phyloP scores from a whole-genome alignment of 2,797 vertebrate genomes.

The Halcyon smyrnensis region DNA sequence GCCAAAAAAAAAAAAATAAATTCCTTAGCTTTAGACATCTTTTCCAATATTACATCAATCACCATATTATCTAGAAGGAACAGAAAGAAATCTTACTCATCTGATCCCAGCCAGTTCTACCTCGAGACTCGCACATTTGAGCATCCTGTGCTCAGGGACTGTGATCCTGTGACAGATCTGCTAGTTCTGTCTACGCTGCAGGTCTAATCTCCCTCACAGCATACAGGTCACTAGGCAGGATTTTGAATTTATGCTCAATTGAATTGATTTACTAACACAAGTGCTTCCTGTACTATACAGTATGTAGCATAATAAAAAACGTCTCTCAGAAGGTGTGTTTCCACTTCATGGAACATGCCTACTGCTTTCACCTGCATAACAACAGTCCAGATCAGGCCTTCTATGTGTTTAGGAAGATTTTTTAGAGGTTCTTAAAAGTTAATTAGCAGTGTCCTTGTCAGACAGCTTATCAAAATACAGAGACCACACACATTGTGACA shows the following conservation, averaged over 20 bases:
- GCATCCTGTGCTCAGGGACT: not conserved
- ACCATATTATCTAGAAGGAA: not conserved
- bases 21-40: not conserved
- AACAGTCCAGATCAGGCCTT: not conserved
- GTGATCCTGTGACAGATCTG: not conserved
- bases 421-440: not conserved
- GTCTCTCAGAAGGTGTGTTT: not conserved
- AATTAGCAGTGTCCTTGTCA: not conserved
- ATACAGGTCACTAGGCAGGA: not conserved
- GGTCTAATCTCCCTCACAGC: not conserved
- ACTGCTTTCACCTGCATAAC: not conserved
- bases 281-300: not conserved
- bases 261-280: not conserved
- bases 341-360: not conserved
- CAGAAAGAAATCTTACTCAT: not conserved
- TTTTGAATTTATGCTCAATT: not conserved
- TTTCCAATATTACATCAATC: not conserved
- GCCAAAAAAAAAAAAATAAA: not conserved
- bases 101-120: not conserved
- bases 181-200: not conserved
- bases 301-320: not conserved
- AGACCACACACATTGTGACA: not conserved
- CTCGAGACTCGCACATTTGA: not conserved
- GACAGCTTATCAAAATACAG: not conserved
- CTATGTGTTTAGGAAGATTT: not conserved